A percentile compares a stretch with the other conserved stretches of the same genome.
Conservation (phyloP, 2,113 vertebrate genomes). For the Hypanus sabinus region DNA sequence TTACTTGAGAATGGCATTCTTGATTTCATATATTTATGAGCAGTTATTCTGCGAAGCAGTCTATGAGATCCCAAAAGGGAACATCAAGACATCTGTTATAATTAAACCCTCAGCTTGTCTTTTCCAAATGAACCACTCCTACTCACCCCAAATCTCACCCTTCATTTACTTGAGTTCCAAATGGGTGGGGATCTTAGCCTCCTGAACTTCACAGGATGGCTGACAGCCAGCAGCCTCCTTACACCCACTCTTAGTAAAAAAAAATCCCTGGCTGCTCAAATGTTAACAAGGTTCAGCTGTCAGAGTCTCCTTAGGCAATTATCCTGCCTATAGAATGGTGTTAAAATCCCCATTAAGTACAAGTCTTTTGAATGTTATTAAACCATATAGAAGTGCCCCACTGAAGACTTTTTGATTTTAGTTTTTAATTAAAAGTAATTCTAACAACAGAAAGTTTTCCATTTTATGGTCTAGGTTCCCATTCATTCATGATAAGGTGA, state of each 20-base stretch:
- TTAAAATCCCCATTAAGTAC: neutral
- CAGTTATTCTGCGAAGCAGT: neutral
- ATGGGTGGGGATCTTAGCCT: neutral
- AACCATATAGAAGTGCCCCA: neutral
- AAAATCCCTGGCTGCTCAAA: neutral
- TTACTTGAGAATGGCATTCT: neutral
- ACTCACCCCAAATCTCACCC: neutral
- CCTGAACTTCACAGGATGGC: neutral
- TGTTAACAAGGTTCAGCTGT: neutral
- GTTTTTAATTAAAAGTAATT: neutral
- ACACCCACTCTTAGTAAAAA: neutral
- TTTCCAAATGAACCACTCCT: neutral
- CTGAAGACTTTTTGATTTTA: neutral
- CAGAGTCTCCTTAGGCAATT: neutral
- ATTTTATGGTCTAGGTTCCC: neutral
- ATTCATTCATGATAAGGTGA: neutral
- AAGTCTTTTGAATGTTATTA: no score
- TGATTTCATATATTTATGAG: neutral
- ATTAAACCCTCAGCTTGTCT: neutral
- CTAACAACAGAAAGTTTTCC: neutral
- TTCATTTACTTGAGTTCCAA: neutral
- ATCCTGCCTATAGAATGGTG: neutral
- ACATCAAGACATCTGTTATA: neutral
- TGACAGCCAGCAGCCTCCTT: neutral
- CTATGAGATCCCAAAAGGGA: neutral